Percentiles rank a stretch among this genome's conserved stretches.
Conservation (phyloP, 2,888 invertebrate species). For the Mesorhabditis belari region DNA sequence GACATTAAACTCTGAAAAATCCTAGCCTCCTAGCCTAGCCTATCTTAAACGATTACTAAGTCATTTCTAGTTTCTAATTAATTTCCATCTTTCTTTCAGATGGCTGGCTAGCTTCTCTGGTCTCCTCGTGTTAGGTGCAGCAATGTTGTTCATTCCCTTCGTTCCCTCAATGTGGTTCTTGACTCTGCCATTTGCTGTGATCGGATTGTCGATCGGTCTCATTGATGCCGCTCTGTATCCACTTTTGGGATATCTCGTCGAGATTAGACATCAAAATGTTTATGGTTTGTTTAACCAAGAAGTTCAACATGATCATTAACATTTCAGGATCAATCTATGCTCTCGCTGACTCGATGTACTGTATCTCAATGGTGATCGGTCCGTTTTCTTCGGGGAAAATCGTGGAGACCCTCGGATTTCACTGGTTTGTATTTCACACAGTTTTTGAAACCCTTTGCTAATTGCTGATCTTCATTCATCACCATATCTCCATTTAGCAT, state of each 20-base stretch:
- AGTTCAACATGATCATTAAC: not conserved
- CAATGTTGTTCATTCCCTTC: conserved; percentile 83
- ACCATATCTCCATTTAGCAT: conserved; percentile 59
- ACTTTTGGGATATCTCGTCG: conserved; percentile 87
- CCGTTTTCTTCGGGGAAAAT: conserved; percentile 10
- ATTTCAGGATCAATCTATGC: conserved; percentile 83
- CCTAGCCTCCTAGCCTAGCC: too few relatives aligned
- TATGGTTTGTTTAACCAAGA: conserved; percentile 58
- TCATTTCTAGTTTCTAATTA: too few relatives aligned
- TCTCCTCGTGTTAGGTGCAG: conserved; percentile 80
- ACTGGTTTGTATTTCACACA: too few relatives aligned
- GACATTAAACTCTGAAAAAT: too few relatives aligned
- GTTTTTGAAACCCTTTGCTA: too few relatives aligned
- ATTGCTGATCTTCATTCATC: not conserved
- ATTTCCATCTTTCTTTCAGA: conserved; percentile 55
- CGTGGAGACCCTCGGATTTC: conserved; percentile 24
- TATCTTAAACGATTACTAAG: too few relatives aligned
- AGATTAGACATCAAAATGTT: conserved; percentile 86
- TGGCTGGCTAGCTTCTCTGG: conserved; percentile 90
- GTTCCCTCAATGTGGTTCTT: conserved; percentile 80
- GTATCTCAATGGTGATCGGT: conserved; percentile 92
- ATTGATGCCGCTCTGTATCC: conserved; percentile 99
- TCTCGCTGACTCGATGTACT: conserved; percentile 93
- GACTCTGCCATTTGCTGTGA: conserved; percentile 86
- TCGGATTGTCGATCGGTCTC: conserved; percentile 95